A percentile compares a stretch with the other conserved stretches of the same genome.
phyloP scores from a whole-genome alignment of 2,888 invertebrate species.

The Parasteatoda lunata region DNA sequence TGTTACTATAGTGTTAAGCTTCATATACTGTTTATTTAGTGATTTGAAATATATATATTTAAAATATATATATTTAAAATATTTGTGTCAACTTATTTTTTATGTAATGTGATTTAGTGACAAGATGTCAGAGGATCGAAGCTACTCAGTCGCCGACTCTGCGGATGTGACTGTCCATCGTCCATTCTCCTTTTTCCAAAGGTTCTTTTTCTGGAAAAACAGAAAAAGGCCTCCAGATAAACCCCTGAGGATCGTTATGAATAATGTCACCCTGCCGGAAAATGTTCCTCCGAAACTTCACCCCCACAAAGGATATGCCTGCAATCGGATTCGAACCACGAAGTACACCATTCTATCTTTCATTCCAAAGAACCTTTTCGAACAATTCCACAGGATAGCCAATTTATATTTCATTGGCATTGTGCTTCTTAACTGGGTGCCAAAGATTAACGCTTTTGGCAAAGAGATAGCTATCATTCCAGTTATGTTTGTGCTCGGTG shows the following conservation, averaged over 20 bases:
- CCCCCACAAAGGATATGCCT: constrained; percentile 86
- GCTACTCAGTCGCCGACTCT: constrained; percentile 33
- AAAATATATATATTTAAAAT: no score
- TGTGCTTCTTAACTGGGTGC: constrained; percentile 96
- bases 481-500: constrained; percentile 93
- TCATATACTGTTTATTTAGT: no score
- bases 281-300: constrained; percentile 86
- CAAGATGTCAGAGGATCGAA: constrained; percentile 28
- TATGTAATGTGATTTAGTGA: background rate
- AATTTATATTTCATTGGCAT: constrained; percentile 98
- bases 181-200: constrained; percentile 27
- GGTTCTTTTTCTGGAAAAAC: constrained; percentile 53
- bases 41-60: no score
- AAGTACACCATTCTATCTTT: constrained; percentile 96
- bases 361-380: constrained; percentile 94
- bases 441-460: constrained; percentile 93
- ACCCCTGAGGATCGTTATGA: constrained; percentile 79
- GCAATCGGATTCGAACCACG: constrained; percentile 91
- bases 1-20: no score
- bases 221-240: constrained; percentile 40
- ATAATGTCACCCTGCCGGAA: constrained; percentile 88
- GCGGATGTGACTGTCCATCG: constrained; percentile 15
- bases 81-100: no score
- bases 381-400: constrained; percentile 97
- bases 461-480: constrained; percentile 97